A percentile compares a stretch with the other conserved stretches of the same genome.
phyloP scores from a whole-genome alignment of 2,888 invertebrate species.

The Serrognathus titanus region DNA sequence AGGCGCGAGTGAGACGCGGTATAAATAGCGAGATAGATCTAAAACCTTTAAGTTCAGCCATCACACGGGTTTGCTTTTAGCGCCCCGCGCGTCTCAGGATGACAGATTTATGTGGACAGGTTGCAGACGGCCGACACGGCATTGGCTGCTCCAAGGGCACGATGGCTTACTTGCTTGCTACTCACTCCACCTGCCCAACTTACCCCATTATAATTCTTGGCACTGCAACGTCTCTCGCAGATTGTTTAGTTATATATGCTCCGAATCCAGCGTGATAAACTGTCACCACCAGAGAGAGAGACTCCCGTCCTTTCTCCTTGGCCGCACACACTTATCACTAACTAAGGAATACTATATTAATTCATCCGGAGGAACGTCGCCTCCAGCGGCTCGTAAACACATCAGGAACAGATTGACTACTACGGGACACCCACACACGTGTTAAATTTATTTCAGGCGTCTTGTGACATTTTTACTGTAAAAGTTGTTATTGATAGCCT shows the following conservation, averaged over 20 bases:
- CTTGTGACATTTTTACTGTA: slow-evolving; percentile 41
- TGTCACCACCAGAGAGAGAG: slow-evolving; percentile 41
- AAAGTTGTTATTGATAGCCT: slow-evolving; percentile 44
- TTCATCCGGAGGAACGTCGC: slow-evolving; percentile 12
- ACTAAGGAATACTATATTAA: slow-evolving; percentile 11
- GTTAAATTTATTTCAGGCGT: slow-evolving; percentile 27
- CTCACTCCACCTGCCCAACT: slow-evolving; percentile 29
- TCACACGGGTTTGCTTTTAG: slow-evolving; percentile 45
- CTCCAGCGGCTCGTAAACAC: slow-evolving; percentile 29
- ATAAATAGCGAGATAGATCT: slow-evolving; percentile 36
- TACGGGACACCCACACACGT: slow-evolving; percentile 24
- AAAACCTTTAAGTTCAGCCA: slow-evolving; percentile 40
- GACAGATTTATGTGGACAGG: slow-evolving; percentile 53
- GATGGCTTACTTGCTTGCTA: slow-evolving; percentile 16
- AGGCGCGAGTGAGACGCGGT: slow-evolving; percentile 24
- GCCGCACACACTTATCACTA: slow-evolving; percentile 17
- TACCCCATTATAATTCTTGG: slow-evolving; percentile 39
- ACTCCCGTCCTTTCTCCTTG: slow-evolving; percentile 25
- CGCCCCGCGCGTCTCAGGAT: slow-evolving; percentile 43
- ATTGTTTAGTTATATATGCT: slow-evolving; percentile 40
- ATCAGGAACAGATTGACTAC: slow-evolving; percentile 28
- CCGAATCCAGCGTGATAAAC: slow-evolving; percentile 49
- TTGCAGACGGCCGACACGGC: slow-evolving; percentile 46
- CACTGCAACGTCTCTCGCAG: slow-evolving; percentile 44
- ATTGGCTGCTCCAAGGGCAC: slow-evolving; percentile 34